Percentiles rank a stretch among this genome's conserved stretches.
Evolutionary conservation across 1,140 invertebrate genomes (phyloP).

Genomic region (Hycleus cichorii): DNA sequence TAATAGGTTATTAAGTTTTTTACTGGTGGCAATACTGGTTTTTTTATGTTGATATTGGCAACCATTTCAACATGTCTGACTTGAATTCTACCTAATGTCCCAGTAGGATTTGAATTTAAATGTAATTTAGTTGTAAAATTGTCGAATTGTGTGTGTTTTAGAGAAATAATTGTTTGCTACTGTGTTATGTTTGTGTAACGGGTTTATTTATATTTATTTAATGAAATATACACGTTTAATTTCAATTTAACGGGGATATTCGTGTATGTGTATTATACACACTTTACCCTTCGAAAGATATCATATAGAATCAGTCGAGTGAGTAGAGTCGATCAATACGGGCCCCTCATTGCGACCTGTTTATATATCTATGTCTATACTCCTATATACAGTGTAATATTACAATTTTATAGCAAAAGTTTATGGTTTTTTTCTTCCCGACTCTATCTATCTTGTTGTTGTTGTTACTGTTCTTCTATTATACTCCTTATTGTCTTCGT

Average conservation of each 20-base stretch:
- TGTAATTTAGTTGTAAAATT: too few species aligned
- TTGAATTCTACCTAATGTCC: too few species aligned
- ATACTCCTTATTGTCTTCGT: neutral
- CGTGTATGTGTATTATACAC: neutral
- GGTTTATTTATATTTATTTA: too few species aligned
- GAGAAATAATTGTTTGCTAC: too few species aligned
- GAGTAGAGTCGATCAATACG: slow-evolving; percentile 13
- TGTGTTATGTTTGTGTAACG: too few species aligned
- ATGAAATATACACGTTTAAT: slow-evolving; percentile 3
- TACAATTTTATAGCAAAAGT: slow-evolving; percentile 30
- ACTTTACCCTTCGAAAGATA: slow-evolving; percentile 4
- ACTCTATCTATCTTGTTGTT: neutral
- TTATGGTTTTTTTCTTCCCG: slow-evolving; percentile 25
- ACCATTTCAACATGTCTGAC: too few species aligned
- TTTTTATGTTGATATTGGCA: too few species aligned
- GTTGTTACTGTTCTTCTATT: too few species aligned
- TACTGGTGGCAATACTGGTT: too few species aligned
- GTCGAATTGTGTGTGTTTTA: too few species aligned
- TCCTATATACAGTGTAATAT: slow-evolving; percentile 17
- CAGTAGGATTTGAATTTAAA: too few species aligned
- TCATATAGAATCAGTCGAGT: slow-evolving; percentile 7
- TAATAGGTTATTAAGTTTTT: too few species aligned
- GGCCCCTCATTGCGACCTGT: slow-evolving; percentile 17
- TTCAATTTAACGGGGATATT: slow-evolving; percentile 18
- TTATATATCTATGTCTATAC: neutral